Base-by-base conservation (phyloP, 1,140 invertebrate genomes). In the Ruditapes philippinarum region DNA sequence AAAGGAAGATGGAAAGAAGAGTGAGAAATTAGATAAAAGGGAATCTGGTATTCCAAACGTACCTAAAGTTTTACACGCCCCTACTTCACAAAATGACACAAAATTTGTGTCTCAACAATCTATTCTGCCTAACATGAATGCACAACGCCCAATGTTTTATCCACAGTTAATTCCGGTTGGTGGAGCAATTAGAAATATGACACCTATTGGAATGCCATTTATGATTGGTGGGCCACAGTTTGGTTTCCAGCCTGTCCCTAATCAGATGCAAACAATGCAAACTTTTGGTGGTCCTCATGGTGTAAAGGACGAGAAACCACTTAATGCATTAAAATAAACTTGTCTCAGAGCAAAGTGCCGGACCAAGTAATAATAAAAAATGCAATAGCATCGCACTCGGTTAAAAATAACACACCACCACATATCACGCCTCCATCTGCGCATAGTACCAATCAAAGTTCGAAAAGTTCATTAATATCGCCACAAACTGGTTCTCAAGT, bases 141-240 rank as follows among this genome's bases (percentile, higher is more conserved):
- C 76, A 54, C 33, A 31, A 7, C 74, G 62, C 17, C 85, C 74
- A n/a, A 68, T 88, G 76, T 88, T 88, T 49, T 88, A 88, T 51
- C 85, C 85, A 12, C 74, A 79, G 76, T 45, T 86, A 12, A 68
- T 88, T 12, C 85, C 85, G 54, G 57, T 88, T 25, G 85, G 85
- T 54, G 76, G 74, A 7, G 45, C 73, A 33, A 51, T 83, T 31
- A 28, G 81, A 28, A 62, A 62, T n/a, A 33, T 88, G 62, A 17
- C 74, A 28, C 76, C 85, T 7, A 33, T 88, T 31, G 84, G 70
- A n/a, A 79, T 88, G 85, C 85, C 85, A 28, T 88, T 88, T 42
- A 79, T 88, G 85, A 57, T 87, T 76, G n/a, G n/a, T 76, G 70
- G 57, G 0, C 76, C 62, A 4, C 38, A 36, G 17, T 78, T 78